Base-by-base conservation (phyloP, 2,888 invertebrate species). In the Agrotis puta region DNA sequence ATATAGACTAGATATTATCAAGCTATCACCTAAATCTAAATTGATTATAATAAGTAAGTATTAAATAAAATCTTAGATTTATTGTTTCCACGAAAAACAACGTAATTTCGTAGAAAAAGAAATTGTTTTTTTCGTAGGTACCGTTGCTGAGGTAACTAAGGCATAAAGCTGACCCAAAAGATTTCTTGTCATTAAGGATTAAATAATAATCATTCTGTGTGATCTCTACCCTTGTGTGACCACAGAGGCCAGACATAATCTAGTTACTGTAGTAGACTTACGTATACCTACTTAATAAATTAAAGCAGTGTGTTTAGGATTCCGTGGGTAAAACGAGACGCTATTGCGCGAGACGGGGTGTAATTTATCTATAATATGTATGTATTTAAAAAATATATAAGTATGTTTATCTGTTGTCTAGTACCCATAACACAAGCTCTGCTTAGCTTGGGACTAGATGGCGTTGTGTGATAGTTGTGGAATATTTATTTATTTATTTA, bases 11-110 rank as follows among this genome's bases (percentile, higher is more conserved):
- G n/a, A n/a, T n/a, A n/a, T n/a, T n/a, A n/a, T n/a, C n/a, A n/a
- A n/a, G n/a, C n/a, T n/a, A n/a, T n/a, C n/a, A n/a, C n/a, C n/a
- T n/a, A n/a, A n/a, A n/a, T n/a, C n/a, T n/a, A n/a, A n/a, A n/a
- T n/a, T n/a, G n/a, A n/a, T n/a, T n/a, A 43, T 22, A 11, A 70
- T 43, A 50, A 27, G 45, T 53, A 24, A 45, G 33, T 33, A 53
- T 70, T 45, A 54, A 20, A 62, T 72, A 47, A 54, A 54, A 54
- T 16, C 20, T 48, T 7, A 54, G 13, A 48, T 54, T 45, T 13
- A 70, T 14, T 43, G 14, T 51, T 18, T 14, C 14, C n/a, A 48
- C 18, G 43, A 70, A 73, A 54, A 73, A 43, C 47, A 48, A 64
- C 5, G 20, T 27, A 22, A 74, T 64, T 48, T 43, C 11, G 18